A percentile compares a stretch with the other conserved stretches of the same genome.
Conservation (phyloP, 2,113 vertebrate genomes). For the Chinchilla lanigera region DNA sequence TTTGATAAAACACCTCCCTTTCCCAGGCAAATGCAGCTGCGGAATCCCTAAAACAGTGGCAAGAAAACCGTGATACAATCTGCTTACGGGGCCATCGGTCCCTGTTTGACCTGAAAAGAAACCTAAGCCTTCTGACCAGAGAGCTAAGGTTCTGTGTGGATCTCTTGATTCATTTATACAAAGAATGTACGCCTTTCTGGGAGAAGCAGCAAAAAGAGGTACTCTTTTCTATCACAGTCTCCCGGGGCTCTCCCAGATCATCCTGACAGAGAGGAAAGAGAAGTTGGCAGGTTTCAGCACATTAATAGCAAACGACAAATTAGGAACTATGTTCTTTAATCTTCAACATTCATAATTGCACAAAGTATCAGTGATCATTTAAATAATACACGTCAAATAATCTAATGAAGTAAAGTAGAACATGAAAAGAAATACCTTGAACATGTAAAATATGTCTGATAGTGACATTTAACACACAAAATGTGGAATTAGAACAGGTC, state of each 20-base stretch:
- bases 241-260: conserved; percentile 11
- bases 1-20: not conserved
- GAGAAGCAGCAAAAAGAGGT: not conserved
- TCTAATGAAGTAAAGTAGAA: conserved; percentile 54
- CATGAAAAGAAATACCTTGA: not conserved
- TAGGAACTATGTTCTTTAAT: conserved; percentile 76
- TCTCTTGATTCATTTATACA: conserved; percentile 23
- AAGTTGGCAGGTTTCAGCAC: conserved; percentile 45
- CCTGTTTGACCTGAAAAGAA: not conserved
- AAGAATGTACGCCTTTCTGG: conserved; percentile 7
- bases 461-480: conserved; percentile 2
- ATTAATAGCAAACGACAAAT: conserved; percentile 68
- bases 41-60: not conserved
- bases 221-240: conserved; percentile 26
- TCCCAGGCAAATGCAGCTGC: not conserved
- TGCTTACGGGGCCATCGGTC: not conserved
- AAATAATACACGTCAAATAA: conserved; percentile 76
- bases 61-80: not conserved
- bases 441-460: not conserved
- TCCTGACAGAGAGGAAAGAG: conserved; percentile 40
- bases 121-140: not conserved
- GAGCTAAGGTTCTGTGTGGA: not conserved
- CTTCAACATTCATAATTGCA: conserved; percentile 66
- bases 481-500: not conserved
- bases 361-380: conserved; percentile 71